Conservation (phyloP, 1,140 invertebrate genomes). For the Sycobia sp. region DNA sequence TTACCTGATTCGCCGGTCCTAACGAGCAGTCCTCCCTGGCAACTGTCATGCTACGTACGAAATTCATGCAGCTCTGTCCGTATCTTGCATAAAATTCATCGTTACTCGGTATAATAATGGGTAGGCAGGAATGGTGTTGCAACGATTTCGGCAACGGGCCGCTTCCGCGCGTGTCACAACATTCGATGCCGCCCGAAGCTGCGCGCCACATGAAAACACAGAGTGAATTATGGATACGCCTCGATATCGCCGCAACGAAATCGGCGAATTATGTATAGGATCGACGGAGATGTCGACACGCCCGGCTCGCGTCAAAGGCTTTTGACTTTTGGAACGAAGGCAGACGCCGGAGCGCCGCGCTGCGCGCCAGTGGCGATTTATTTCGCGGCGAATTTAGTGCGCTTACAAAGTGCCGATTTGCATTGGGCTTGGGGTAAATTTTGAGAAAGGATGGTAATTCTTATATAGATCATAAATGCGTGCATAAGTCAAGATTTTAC, state of each 20-base stretch:
- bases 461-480: too few species aligned
- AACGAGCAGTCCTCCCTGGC: slow-evolving; percentile 70
- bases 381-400: too few species aligned
- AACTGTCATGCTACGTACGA: slow-evolving; percentile 61
- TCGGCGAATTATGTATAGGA: too few species aligned
- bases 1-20: slow-evolving; percentile 71
- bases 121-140: slow-evolving; percentile 72
- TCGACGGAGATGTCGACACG: not conserved
- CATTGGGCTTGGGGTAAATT: too few species aligned
- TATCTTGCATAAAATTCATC: slow-evolving; percentile 72
- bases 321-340: not conserved
- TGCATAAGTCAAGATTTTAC: slow-evolving; percentile 43
- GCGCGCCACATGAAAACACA: not conserved
- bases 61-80: slow-evolving; percentile 67
- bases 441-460: too few species aligned
- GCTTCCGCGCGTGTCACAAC: slow-evolving; percentile 58
- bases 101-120: slow-evolving; percentile 69
- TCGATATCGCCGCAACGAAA: too few species aligned
- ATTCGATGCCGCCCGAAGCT: slow-evolving; percentile 63
- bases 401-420: too few species aligned
- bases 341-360: not conserved
- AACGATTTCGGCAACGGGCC: slow-evolving; percentile 55
- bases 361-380: too few species aligned
- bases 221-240: too few species aligned
- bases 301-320: not conserved